A percentile compares a stretch with the other conserved stretches of the same genome.
Conservation (phyloP, 1,140 invertebrate species). For the Brachionus manjavacas region DNA sequence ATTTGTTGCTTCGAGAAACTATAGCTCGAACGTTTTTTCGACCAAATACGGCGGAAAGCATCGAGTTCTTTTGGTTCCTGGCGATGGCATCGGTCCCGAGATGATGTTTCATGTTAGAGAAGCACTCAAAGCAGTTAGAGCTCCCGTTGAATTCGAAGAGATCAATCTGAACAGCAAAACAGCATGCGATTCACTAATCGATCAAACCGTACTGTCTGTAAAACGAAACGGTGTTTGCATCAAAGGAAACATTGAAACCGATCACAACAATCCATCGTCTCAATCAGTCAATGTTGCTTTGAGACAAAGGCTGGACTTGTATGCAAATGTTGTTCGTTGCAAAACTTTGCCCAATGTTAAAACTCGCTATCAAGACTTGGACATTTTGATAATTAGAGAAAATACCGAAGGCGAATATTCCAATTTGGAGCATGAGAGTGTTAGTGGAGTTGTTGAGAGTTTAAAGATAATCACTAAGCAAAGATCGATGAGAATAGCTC, state of each 20-base stretch:
- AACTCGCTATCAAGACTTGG: constrained; percentile 81
- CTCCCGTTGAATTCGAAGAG: constrained; percentile 61
- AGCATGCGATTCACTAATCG: not conserved
- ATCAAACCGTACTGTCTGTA: constrained; percentile 15
- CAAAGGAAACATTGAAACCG: constrained; percentile 42
- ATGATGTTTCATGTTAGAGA: constrained; percentile 84
- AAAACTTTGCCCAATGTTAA: constrained; percentile 84
- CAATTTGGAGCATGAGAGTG: constrained; percentile 86
- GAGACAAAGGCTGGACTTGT: constrained; percentile 79
- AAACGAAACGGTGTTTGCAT: constrained; percentile 31
- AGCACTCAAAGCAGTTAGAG: constrained; percentile 70
- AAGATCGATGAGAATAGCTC: constrained; percentile 90
- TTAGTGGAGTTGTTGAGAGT: constrained; percentile 86
- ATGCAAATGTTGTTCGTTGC: constrained; percentile 94
- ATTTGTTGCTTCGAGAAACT: not conserved
- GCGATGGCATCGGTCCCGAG: constrained; percentile 97
- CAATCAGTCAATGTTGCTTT: constrained; percentile 20
- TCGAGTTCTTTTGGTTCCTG: constrained; percentile 27
- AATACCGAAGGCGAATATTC: constrained; percentile 98
- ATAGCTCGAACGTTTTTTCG: not conserved
- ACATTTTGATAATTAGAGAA: constrained; percentile 93
- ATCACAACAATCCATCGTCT: constrained; percentile 33
- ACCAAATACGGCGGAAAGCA: constrained; percentile 42
- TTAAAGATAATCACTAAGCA: constrained; percentile 79
- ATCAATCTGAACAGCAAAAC: constrained; percentile 6